Percentiles rank a stretch among this genome's conserved stretches.
Evolutionary conservation across 2,888 invertebrate species (phyloP).

Genomic region (Phortica okadai): DNA sequence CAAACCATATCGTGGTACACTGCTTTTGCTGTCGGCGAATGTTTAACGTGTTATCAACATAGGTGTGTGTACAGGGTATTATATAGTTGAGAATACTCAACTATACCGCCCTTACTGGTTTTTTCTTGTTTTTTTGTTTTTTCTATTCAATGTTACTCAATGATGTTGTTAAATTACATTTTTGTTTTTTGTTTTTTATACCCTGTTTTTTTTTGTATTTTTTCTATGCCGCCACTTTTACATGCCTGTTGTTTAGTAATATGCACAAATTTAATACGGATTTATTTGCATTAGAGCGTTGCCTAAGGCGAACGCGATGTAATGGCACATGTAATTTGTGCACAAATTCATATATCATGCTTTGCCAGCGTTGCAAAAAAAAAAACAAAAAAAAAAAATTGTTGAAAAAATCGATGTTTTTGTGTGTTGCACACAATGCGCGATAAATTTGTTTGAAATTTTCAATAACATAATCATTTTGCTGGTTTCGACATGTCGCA

Average conservation of each 20-base stretch:
- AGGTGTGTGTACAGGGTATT: too few relatives aligned
- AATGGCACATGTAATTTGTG: background rate
- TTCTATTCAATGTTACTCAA: too few relatives aligned
- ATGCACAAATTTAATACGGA: constrained; percentile 6
- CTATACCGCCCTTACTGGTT: too few relatives aligned
- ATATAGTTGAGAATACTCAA: too few relatives aligned
- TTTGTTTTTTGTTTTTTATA: background rate
- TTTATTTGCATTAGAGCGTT: constrained; percentile 9
- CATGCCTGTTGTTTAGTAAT: background rate
- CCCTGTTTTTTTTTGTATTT: background rate
- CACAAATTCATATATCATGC: background rate
- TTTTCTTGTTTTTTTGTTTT: too few relatives aligned
- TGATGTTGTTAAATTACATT: too few relatives aligned
- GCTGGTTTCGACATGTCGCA: constrained; percentile 1
- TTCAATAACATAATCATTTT: constrained; percentile 15
- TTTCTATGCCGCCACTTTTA: background rate
- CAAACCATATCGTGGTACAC: too few relatives aligned
- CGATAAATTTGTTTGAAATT: constrained; percentile 1
- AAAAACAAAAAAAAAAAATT: background rate
- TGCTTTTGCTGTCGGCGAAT: too few relatives aligned
- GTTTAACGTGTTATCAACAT: too few relatives aligned
- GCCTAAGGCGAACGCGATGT: background rate
- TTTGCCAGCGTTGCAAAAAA: background rate
- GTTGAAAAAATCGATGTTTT: background rate
- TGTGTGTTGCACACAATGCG: background rate